phyloP scores from a whole-genome alignment of 2,113 vertebrate genomes.

The Chelonoidis abingdonii region DNA sequence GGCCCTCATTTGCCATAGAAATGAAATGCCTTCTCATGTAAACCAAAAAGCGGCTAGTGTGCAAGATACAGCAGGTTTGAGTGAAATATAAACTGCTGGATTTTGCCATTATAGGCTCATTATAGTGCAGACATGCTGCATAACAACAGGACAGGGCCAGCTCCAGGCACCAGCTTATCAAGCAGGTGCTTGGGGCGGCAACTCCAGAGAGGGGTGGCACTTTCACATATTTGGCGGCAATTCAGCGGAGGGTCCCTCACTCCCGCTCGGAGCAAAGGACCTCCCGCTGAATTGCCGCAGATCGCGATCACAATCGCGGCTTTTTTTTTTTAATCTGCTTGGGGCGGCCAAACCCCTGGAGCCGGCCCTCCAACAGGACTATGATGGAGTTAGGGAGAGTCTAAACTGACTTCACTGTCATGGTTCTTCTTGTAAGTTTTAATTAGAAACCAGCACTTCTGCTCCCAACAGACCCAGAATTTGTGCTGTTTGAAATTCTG shows the following conservation, averaged over 20 bases:
- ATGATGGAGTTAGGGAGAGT: no score
- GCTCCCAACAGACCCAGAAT: background rate
- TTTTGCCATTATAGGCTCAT: background rate
- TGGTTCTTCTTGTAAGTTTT: background rate
- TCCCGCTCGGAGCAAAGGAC: no score
- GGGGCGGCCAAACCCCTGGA: no score
- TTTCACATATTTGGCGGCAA: no score
- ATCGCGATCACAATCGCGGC: no score
- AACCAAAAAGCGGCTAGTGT: no score
- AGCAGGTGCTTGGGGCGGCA: no score
- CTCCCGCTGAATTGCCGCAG: no score
- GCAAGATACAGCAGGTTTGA: background rate
- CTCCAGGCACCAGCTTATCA: no score
- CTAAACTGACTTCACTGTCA: background rate
- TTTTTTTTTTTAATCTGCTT: no score
- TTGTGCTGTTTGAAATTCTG: background rate
- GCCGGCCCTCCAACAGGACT: background rate
- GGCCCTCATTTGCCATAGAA: background rate
- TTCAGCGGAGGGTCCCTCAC: no score
- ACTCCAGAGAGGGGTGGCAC: no score
- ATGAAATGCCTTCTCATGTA: background rate
- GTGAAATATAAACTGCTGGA: rapidly evolving
- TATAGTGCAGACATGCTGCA: background rate
- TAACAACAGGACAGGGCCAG: background rate
- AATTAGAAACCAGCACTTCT: background rate